These are phyloP conservation scores for Spinus pinus DNA, from an alignment of 2,797 vertebrate species.

Conservation along the genomic window DNA sequence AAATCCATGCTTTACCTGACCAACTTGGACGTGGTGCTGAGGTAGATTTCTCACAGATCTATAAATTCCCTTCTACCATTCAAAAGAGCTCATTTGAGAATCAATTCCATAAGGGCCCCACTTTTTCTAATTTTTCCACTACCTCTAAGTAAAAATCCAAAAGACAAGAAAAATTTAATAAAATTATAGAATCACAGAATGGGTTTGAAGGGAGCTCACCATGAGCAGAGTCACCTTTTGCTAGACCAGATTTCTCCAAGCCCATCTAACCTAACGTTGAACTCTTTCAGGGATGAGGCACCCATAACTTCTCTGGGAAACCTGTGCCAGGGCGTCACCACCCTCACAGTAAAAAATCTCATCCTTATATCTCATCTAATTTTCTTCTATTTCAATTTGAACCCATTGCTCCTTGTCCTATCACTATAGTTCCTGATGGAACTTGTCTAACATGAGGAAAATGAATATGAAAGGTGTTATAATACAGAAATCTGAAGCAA, in stretches of 20 bases:
- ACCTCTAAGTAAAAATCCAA: background rate
- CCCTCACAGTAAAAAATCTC: background rate
- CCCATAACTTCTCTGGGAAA: background rate
- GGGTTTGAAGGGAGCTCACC: background rate
- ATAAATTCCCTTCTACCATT: background rate
- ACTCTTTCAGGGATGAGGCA: background rate
- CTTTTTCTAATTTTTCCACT: background rate
- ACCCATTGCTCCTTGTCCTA: background rate
- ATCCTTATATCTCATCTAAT: background rate
- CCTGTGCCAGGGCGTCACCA: background rate
- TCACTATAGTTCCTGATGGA: background rate
- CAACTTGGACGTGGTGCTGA: background rate
- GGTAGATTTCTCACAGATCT: background rate
- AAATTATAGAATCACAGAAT: background rate
- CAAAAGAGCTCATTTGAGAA: background rate
- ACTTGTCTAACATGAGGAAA: background rate
- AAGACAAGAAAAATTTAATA: background rate
- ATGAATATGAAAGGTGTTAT: background rate
- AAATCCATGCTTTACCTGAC: background rate
- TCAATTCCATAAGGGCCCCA: accelerated
- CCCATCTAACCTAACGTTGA: background rate
- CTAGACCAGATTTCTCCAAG: background rate
- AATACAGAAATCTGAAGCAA: background rate
- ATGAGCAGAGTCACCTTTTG: background rate
- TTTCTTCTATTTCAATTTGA: background rate